phyloP scores from a whole-genome alignment of 2,888 invertebrate species.

The Drosophila anomalata region DNA sequence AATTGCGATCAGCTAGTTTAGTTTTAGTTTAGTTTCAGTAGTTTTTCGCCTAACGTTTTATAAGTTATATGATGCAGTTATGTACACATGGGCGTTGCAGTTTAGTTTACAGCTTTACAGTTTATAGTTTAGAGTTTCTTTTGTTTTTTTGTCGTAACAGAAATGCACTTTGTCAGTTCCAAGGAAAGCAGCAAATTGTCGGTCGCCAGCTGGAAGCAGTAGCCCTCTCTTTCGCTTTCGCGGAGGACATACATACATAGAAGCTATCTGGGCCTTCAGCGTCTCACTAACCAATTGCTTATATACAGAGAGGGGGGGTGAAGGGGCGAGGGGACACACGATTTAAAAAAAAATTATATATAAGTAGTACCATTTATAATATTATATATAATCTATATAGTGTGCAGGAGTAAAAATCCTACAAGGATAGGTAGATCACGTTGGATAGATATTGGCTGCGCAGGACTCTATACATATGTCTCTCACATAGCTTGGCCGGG shows the following conservation, averaged over 20 bases:
- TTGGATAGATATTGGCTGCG: constrained; percentile 18
- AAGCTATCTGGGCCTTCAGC: background rate
- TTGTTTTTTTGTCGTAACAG: constrained; percentile 50
- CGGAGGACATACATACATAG: background rate
- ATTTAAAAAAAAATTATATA: background rate
- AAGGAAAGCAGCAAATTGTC: constrained; percentile 36
- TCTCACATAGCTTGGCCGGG: constrained; percentile 38
- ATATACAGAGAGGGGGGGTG: constrained; percentile 19
- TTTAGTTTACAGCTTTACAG: constrained; percentile 42
- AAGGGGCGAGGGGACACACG: background rate
- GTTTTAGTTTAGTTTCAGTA: constrained; percentile 51
- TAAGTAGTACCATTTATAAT: background rate
- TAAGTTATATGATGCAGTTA: constrained; percentile 58
- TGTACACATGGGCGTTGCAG: constrained; percentile 71
- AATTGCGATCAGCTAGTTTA: constrained; percentile 70
- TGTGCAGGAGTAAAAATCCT: constrained; percentile 5
- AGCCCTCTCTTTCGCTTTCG: constrained; percentile 24
- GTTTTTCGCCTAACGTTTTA: constrained; percentile 49
- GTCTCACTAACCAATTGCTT: constrained; percentile 12
- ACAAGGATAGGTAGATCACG: constrained; percentile 7
- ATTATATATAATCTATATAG: constrained; percentile 1
- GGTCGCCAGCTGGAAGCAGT: constrained; percentile 20
- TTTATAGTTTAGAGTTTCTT: constrained; percentile 48
- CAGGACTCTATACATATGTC: constrained; percentile 6
- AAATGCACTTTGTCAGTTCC: constrained; percentile 66